These are phyloP conservation scores for Agonopterix arenella DNA, from an alignment of 2,888 invertebrate species.

Conservation along the genomic window DNA sequence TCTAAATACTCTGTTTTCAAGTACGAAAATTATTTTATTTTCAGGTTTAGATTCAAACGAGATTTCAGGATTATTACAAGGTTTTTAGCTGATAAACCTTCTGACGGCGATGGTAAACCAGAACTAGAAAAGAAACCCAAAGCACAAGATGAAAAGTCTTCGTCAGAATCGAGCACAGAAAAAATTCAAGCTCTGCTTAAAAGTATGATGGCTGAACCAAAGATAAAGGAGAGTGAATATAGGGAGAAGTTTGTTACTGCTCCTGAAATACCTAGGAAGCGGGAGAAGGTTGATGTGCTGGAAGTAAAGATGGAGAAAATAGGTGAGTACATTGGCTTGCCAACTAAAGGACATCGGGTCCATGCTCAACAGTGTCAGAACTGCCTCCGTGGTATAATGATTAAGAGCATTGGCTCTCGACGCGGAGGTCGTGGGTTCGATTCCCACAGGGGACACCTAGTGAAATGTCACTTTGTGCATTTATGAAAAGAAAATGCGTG, in stretches of 20 bases:
- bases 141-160: constrained; percentile 20
- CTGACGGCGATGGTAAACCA: constrained; percentile 42
- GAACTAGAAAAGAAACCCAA: constrained; percentile 14
- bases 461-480: too few relatives aligned
- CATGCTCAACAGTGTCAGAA: too few relatives aligned
- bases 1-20: too few relatives aligned
- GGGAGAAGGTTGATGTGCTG: constrained; percentile 32
- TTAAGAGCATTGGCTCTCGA: too few relatives aligned
- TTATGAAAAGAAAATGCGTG: too few relatives aligned
- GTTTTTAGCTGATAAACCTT: constrained; percentile 42
- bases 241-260: constrained; percentile 51
- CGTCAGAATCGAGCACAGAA: constrained; percentile 39
- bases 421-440: too few relatives aligned
- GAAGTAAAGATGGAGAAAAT: constrained; percentile 57
- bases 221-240: constrained; percentile 53
- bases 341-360: too few relatives aligned
- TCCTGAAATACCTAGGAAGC: constrained; percentile 28
- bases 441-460: too few relatives aligned
- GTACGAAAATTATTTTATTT: background rate
- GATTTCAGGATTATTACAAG: constrained; percentile 38
- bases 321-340: constrained; percentile 26
- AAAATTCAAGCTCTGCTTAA: constrained; percentile 63
- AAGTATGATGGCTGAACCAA: constrained; percentile 54
- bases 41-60: constrained; percentile 22
- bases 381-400: too few relatives aligned